Conservation (phyloP, 2,888 invertebrate species). For the Andrena marginata region DNA sequence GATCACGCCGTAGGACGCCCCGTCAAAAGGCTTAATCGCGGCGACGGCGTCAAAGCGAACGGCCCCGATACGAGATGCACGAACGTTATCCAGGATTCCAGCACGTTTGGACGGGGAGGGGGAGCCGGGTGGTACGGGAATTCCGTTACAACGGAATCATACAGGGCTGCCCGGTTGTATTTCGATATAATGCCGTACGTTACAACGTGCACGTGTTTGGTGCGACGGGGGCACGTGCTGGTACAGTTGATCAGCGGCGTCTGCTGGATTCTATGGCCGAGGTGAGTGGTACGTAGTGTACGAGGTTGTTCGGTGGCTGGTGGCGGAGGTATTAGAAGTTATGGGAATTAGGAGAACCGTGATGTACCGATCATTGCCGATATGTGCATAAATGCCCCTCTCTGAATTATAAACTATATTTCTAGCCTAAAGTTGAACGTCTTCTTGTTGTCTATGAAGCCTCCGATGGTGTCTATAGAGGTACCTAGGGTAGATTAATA, state of each 20-base stretch:
- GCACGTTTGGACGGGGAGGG: conserved; percentile 28
- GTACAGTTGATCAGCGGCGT: conserved; percentile 32
- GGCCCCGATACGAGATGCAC: conserved; percentile 42
- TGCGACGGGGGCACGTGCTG: neutral
- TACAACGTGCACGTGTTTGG: conserved; percentile 10
- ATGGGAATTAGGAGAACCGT: neutral
- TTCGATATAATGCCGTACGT: conserved; percentile 61
- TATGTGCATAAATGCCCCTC: too few species aligned
- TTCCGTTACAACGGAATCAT: conserved; percentile 64
- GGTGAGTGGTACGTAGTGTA: neutral
- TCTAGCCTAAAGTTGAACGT: too few species aligned
- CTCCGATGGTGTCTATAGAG: neutral
- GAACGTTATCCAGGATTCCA: conserved; percentile 49
- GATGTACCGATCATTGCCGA: neutral
- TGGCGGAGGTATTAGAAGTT: neutral
- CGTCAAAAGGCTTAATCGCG: conserved; percentile 63
- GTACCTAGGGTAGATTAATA: neutral
- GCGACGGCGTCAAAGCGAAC: conserved; percentile 30
- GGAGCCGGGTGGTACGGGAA: conserved; percentile 42
- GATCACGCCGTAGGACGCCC: conserved; percentile 42
- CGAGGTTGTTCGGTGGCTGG: neutral
- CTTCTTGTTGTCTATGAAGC: too few species aligned
- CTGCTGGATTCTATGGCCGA: conserved; percentile 21
- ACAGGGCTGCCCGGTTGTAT: conserved; percentile 48
- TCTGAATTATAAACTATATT: too few species aligned